Evolutionary conservation across 2,797 vertebrate genomes (phyloP).

Genomic region (Dryobates pubescens): DNA sequence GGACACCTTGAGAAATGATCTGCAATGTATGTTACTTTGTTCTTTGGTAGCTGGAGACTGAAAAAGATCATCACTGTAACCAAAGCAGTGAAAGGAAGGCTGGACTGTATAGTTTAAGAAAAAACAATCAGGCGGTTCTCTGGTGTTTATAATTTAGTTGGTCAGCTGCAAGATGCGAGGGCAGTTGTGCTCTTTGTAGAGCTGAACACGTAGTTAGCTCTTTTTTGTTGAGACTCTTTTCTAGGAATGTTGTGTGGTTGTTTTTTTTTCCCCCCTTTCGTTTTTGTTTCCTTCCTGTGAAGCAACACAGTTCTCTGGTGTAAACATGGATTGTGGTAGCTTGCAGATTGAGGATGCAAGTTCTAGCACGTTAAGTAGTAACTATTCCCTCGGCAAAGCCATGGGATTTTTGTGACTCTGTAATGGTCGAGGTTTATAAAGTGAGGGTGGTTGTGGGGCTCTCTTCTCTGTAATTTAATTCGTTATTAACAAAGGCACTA

Average conservation of each 20-base stretch:
- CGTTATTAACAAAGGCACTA: slow-evolving; percentile 56
- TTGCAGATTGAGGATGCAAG: background rate
- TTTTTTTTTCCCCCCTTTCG: background rate
- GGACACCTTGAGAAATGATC: fast-evolving
- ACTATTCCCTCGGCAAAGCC: background rate
- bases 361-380: background rate
- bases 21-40: background rate
- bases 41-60: background rate
- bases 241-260: background rate
- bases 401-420: background rate
- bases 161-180: background rate
- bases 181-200: background rate
- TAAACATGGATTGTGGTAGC: background rate
- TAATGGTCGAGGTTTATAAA: slow-evolving; percentile 6
- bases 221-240: background rate
- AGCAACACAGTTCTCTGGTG: background rate
- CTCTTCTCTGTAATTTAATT: slow-evolving; percentile 54
- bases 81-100: background rate
- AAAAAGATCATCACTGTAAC: background rate
- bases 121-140: background rate
- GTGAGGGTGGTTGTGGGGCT: background rate
- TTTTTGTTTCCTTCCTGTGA: background rate
- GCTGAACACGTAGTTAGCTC: background rate
- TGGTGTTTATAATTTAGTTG: background rate
- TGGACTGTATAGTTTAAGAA: background rate